These are phyloP conservation scores for Struthidea cinerea DNA, from an alignment of 2,113 vertebrate species.

Conservation along the genomic window DNA sequence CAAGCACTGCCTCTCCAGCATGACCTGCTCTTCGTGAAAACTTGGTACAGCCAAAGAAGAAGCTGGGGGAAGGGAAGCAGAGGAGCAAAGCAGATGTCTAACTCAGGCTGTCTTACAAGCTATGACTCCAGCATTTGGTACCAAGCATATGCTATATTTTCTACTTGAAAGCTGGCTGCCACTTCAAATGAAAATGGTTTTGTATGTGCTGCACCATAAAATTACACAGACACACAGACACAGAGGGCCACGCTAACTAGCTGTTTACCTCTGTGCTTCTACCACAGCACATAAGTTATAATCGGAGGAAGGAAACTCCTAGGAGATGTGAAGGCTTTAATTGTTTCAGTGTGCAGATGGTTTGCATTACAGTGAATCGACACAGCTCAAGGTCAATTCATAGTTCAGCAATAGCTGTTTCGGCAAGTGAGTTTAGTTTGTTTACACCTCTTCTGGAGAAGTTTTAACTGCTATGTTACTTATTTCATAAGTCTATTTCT, in stretches of 20 bases:
- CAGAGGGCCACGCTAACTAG: slow-evolving; percentile 13
- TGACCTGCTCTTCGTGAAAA: background rate
- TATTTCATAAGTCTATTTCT: slow-evolving; percentile 1
- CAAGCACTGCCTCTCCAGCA: background rate
- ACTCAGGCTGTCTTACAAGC: background rate
- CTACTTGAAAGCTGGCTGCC: slow-evolving; percentile 22
- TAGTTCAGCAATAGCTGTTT: slow-evolving; percentile 25
- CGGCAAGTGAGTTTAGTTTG: background rate
- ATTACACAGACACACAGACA: slow-evolving; percentile 12
- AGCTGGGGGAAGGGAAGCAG: background rate
- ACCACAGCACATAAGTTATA: slow-evolving; percentile 59
- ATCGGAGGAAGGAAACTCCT: slow-evolving; percentile 79
- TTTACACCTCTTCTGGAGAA: slow-evolving; percentile 27
- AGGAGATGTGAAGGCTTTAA: slow-evolving; percentile 71
- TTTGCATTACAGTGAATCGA: slow-evolving; percentile 61
- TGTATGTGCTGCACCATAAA: slow-evolving; percentile 8
- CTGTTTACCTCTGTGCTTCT: slow-evolving; percentile 48
- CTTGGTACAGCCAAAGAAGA: background rate
- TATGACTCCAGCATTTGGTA: background rate
- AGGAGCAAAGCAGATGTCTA: background rate
- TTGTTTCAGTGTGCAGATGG: slow-evolving; percentile 68
- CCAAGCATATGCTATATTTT: background rate
- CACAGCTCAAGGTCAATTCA: slow-evolving; percentile 58
- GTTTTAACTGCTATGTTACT: background rate
- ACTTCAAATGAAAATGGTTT: slow-evolving; percentile 10